Evolutionary conservation across 1,140 invertebrate genomes (phyloP), one percentile per base, ranked within the genome.

Genomic region (Tetramorium parvispinum): DNA sequence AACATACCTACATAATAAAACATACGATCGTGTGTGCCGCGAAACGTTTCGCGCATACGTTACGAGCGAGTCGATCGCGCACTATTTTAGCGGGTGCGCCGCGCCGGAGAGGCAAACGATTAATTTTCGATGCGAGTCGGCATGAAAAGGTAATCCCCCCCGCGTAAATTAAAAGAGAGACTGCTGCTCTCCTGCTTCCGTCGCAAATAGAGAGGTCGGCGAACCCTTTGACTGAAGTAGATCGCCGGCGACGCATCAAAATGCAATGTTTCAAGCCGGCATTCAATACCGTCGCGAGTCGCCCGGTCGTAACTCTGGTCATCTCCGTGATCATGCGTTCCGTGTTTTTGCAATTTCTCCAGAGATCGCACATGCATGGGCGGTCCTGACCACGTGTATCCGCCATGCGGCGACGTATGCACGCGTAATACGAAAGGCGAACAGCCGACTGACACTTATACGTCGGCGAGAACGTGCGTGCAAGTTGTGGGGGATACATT

Each of bases 21-120:
- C 51, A 53, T n/a, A 53, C 40, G 53, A 65, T n/a, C 78, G 43
- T 18, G 24, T 40, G 24, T 63, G 27, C 76, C 13, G 24, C 53
- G 79, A 49, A 75, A 83, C 68, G 79, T 75, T 46, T 21, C 24
- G 79, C 68, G 79, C 79, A 83, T 83, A 83, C 68, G 79, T 73
- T 83, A 83, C 66, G 79, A 68, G 46, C 32, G 27, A 55, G 78
- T 59, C 68, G 79, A 83, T 75, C 68, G 51, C 68, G 27, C 24
- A 4, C n/a, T 78, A 78, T 63, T 78, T 78, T 6, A 57, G n/a
- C 53, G 73, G 40, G 11, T 13, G 21, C 21, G 32, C 63, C 37
- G 37, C 40, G 40, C 37, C 61, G 63, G 13, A 46, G n/a, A 32
- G 27, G 27, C 6, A 3, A 79, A 43, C 77, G 53, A 75, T 81